Base-by-base conservation (phyloP, 2,888 invertebrate species). In the Meganola albula region DNA sequence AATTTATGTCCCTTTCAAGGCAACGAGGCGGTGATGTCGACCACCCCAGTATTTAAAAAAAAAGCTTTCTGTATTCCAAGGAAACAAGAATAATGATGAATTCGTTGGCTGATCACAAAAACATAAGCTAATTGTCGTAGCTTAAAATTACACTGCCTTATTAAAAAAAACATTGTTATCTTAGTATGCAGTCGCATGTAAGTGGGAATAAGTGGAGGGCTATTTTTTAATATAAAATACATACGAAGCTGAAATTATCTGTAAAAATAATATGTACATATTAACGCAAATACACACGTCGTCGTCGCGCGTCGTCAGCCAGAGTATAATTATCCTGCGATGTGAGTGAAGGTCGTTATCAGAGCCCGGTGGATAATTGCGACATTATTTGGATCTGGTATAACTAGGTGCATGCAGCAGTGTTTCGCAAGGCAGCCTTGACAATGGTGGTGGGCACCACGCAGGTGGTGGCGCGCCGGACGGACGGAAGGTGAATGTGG, bases 401-500 rank as follows among this genome's bases (percentile, higher is more conserved):
- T 58, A 54, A 53, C 57, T 53, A 53, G 58, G 54, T 54, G 55
- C 51, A 49, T 57, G 56, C 48, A 44, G 56, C 53, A 58, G 53
- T 45, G 37, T 80, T 74, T 77, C 77, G 75, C 74, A 83, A 83
- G 63, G 46, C 60, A 80, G 74, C 84, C 84, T 83, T 84, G 84
- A 72, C 84, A 83, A 66, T 83, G 77, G 70, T 63, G 70, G 63
- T 61, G 63, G 64, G 65, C 73, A 68, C 65, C 65, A 69, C 70
- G 55, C 48, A 53, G 57, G 51, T 51, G 41, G 47, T 50, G 48
- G 44, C 54, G 53, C 55, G 47, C 45, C 35, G 51, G 61, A 62
- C 70, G 70, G 75, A 66, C 77, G 74, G 74, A 76, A 79, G 80
- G 82, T 82, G 82, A 83, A 78, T 80, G 78, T 74, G 66, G 74